Conservation (phyloP, 1,140 invertebrate species). For the Heliconius congener region DNA sequence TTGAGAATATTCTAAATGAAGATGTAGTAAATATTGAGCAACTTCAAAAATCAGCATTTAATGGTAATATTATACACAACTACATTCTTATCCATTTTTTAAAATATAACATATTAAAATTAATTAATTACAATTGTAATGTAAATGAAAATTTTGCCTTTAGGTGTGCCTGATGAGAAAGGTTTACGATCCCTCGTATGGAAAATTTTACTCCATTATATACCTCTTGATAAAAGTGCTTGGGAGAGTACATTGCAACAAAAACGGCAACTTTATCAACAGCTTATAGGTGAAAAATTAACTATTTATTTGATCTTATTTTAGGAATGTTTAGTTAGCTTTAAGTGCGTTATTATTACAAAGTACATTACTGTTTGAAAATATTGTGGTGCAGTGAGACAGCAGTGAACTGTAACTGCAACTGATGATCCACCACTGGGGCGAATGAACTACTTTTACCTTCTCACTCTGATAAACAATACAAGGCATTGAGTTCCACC, state of each 20-base stretch:
- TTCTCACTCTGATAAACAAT: too few species aligned
- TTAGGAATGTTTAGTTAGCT: neutral
- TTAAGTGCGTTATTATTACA: too few species aligned
- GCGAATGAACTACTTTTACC: too few species aligned
- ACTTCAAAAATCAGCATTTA: constrained; percentile 87
- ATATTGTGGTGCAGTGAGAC: too few species aligned
- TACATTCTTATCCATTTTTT: neutral
- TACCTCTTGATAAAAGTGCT: constrained; percentile 84
- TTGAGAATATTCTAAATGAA: constrained; percentile 85
- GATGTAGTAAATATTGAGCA: constrained; percentile 86
- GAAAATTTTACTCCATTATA: constrained; percentile 92
- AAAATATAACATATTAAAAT: neutral
- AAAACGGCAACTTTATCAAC: constrained; percentile 89
- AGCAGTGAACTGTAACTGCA: too few species aligned
- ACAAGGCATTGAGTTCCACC: too few species aligned
- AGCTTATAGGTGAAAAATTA: constrained; percentile 88
- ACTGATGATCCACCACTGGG: too few species aligned
- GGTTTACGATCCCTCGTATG: constrained; percentile 89
- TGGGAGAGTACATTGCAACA: constrained; percentile 86
- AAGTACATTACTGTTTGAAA: neutral
- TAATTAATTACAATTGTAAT: neutral
- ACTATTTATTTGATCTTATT: neutral
- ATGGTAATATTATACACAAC: constrained; percentile 78
- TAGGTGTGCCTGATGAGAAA: constrained; percentile 92
- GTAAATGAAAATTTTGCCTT: neutral